Evolutionary conservation across 2,113 vertebrate species (phyloP).

Genomic region (Oreotragus oreotragus): DNA sequence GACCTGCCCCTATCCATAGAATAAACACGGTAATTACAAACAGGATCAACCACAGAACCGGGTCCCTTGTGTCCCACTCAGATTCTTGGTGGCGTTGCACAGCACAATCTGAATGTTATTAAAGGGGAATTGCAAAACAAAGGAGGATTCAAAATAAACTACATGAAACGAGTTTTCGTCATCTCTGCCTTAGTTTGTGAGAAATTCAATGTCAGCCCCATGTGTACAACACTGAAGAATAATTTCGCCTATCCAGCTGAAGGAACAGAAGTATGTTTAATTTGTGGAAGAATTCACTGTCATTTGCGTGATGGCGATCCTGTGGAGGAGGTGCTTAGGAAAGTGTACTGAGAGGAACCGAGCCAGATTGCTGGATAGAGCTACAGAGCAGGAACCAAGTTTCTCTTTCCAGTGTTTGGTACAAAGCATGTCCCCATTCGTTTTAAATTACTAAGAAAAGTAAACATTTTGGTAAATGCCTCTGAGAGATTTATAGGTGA

Average conservation of each 20-base stretch:
- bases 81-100: slow-evolving; percentile 48
- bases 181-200: slow-evolving; percentile 11
- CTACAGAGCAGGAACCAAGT: not conserved
- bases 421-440: slow-evolving; percentile 47
- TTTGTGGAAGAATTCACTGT: not conserved
- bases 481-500: slow-evolving; percentile 79
- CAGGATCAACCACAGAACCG: not conserved
- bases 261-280: not conserved
- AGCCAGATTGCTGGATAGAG: not conserved
- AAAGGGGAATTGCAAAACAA: slow-evolving; percentile 46
- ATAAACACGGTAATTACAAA: slow-evolving; percentile 11
- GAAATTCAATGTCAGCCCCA: slow-evolving; percentile 29
- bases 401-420: slow-evolving; percentile 25
- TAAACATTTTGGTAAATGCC: slow-evolving; percentile 79
- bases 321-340: not conserved
- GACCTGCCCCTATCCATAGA: not conserved
- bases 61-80: not conserved
- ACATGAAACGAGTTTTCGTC: slow-evolving; percentile 11
- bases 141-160: slow-evolving; percentile 37
- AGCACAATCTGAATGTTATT: slow-evolving; percentile 51
- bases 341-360: not conserved
- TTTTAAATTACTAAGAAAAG: slow-evolving; percentile 80
- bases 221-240: not conserved
- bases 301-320: not conserved
- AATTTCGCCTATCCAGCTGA: slow-evolving; percentile 1